phyloP scores from a whole-genome alignment of 2,888 invertebrate species.

The Tenthredo amoena region DNA sequence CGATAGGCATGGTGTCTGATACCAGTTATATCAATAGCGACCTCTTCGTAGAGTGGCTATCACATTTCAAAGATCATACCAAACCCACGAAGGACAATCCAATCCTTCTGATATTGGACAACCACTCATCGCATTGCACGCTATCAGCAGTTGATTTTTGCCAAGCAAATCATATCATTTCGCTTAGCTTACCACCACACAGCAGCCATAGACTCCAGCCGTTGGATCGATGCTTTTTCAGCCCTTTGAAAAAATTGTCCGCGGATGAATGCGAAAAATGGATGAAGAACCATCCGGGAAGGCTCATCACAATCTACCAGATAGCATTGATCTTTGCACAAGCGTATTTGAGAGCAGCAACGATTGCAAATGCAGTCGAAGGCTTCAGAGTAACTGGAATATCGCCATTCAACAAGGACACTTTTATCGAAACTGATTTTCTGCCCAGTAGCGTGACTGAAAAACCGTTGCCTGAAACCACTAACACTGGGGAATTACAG shows the following conservation, averaged over 20 bases:
- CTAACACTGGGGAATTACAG: neutral
- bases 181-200: slow-evolving; percentile 49
- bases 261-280: slow-evolving; percentile 62
- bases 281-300: slow-evolving; percentile 62
- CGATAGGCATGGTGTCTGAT: slow-evolving; percentile 57
- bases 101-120: slow-evolving; percentile 57
- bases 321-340: slow-evolving; percentile 51
- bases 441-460: slow-evolving; percentile 57
- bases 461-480: slow-evolving; percentile 40
- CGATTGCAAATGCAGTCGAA: neutral
- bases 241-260: slow-evolving; percentile 59
- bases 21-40: slow-evolving; percentile 57
- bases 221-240: slow-evolving; percentile 55
- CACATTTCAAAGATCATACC: slow-evolving; percentile 57
- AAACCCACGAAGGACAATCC: slow-evolving; percentile 57
- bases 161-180: slow-evolving; percentile 54
- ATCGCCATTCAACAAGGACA: slow-evolving; percentile 60
- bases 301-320: slow-evolving; percentile 59
- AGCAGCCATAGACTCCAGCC: slow-evolving; percentile 57
- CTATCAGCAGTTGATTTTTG: slow-evolving; percentile 55
- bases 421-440: slow-evolving; percentile 62
- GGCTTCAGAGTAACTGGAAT: slow-evolving; percentile 63
- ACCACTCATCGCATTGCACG: slow-evolving; percentile 57
- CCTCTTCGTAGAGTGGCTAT: slow-evolving; percentile 57
- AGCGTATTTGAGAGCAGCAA: slow-evolving; percentile 24